Conservation (phyloP, 2,113 vertebrate species). For the Megaceryle torquata region DNA sequence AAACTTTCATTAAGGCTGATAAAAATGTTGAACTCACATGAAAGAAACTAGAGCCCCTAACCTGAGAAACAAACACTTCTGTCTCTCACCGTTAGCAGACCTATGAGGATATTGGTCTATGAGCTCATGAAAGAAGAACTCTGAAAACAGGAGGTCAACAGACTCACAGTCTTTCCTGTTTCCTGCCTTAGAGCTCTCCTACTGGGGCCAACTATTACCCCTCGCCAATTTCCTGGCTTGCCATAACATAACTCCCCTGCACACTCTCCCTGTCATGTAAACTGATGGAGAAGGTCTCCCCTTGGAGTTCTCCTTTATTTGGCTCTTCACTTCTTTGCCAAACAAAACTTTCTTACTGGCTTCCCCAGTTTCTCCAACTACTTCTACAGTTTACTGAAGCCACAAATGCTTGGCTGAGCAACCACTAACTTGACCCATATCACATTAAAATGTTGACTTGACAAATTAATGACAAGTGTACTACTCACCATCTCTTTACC, state of each 20-base stretch:
- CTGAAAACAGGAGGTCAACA: constrained; percentile 17
- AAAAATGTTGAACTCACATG: constrained; percentile 8
- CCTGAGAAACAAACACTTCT: constrained; percentile 14
- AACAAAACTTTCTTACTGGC: constrained; percentile 25
- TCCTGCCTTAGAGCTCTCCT: constrained; percentile 21
- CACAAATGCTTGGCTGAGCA: background rate
- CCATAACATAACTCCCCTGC: background rate
- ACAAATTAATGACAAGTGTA: background rate
- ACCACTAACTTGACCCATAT: background rate
- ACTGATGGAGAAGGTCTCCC: background rate
- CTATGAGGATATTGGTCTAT: constrained; percentile 12
- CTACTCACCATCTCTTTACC: background rate
- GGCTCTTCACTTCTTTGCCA: background rate
- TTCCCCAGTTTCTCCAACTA: background rate
- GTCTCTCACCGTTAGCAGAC: background rate
- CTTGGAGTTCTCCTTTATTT: background rate
- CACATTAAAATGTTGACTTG: background rate
- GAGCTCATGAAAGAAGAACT: constrained; percentile 51
- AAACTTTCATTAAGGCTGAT: background rate
- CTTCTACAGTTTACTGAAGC: background rate
- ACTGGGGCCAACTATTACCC: background rate
- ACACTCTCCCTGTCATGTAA: background rate
- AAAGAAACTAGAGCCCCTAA: constrained; percentile 10
- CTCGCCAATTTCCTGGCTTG: background rate
- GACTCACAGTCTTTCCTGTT: constrained; percentile 28